Conservation (phyloP, 2,888 invertebrate species). For the Neuroscelio doddi region DNA sequence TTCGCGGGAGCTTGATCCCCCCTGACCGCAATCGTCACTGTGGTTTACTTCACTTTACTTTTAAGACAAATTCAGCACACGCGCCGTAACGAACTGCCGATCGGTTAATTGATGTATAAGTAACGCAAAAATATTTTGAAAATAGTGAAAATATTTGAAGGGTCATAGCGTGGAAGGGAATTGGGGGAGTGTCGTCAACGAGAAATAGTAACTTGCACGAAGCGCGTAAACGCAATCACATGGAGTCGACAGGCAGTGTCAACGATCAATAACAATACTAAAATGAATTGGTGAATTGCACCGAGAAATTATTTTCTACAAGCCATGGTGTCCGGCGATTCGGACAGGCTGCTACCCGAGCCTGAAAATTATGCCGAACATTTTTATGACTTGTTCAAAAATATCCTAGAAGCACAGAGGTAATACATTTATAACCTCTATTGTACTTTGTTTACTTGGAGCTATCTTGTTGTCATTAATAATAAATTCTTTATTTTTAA, state of each 20-base stretch:
- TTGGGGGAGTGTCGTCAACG: background rate
- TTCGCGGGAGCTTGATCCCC: too few relatives aligned
- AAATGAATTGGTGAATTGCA: constrained; percentile 66
- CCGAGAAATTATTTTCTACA: constrained; percentile 53
- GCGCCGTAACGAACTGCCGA: background rate
- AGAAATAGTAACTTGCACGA: background rate
- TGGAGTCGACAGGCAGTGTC: constrained; percentile 17
- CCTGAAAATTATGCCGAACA: constrained; percentile 71
- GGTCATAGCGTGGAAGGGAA: background rate
- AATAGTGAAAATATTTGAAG: background rate
- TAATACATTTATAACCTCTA: constrained; percentile 65
- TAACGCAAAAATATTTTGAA: background rate
- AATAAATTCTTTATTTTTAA: too few relatives aligned
- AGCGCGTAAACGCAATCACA: background rate
- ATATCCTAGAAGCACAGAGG: constrained; percentile 72
- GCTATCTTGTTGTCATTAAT: constrained; percentile 21
- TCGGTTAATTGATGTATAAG: background rate
- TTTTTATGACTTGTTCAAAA: constrained; percentile 73
- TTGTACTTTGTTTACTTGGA: constrained; percentile 62
- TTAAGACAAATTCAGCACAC: constrained; percentile 22
- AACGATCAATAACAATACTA: constrained; percentile 70
- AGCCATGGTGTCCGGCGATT: constrained; percentile 66
- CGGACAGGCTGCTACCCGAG: constrained; percentile 70
- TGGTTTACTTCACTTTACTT: too few relatives aligned
- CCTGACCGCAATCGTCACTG: too few relatives aligned